phyloP scores from a whole-genome alignment of 1,140 invertebrate species.

The Lepidurus apus region DNA sequence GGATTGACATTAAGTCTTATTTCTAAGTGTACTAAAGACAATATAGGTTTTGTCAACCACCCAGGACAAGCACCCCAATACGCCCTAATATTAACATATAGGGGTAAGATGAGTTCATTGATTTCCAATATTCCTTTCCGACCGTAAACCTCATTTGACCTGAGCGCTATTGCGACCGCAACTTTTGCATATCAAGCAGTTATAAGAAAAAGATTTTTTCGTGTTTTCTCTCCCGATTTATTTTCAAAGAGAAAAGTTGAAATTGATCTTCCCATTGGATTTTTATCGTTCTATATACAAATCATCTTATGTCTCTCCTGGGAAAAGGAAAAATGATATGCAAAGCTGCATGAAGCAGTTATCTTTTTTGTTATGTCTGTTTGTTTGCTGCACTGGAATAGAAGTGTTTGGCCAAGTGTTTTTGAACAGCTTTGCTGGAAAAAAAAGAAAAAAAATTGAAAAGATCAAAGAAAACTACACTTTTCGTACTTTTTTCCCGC shows the following conservation, averaged over 20 bases:
- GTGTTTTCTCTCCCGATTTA: neutral
- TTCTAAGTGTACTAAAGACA: neutral
- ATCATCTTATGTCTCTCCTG: neutral
- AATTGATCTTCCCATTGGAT: neutral
- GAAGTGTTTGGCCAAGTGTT: neutral
- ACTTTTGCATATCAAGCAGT: neutral
- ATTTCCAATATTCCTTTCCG: neutral
- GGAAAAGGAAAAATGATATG: neutral
- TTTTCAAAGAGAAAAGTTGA: neutral
- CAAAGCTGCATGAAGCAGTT: constrained; percentile 12
- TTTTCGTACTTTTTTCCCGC: neutral
- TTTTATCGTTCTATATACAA: neutral
- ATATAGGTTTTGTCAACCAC: neutral
- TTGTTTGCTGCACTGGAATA: neutral
- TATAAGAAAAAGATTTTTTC: neutral
- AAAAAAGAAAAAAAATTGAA: neutral
- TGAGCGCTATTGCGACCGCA: neutral
- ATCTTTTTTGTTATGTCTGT: neutral
- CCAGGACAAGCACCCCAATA: neutral
- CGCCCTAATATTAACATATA: too few relatives aligned
- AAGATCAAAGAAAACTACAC: neutral
- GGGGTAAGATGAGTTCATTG: neutral
- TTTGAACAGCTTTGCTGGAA: neutral
- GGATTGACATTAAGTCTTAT: constrained; percentile 7
- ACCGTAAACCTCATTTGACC: neutral